A percentile compares a stretch with the other conserved stretches of the same genome.
Evolutionary conservation across 1,140 invertebrate species (phyloP).

Genomic region (Drosophila biarmipes): DNA sequence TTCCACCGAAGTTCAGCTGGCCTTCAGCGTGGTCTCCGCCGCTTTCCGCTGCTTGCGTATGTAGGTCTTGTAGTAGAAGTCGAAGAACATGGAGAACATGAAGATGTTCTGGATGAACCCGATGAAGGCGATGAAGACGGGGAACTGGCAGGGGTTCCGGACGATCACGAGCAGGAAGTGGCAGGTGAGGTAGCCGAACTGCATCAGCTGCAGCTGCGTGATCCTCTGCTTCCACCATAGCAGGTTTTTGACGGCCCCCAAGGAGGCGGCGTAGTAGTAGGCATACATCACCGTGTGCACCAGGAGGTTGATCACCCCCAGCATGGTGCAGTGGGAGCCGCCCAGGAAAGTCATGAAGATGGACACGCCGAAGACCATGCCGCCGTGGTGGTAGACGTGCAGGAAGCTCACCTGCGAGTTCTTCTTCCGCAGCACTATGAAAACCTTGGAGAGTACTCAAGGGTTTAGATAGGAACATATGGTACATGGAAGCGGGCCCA

Average conservation of each 20-base stretch:
- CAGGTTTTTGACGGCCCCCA: slow-evolving; percentile 80
- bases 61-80: slow-evolving; percentile 78
- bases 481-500: neutral
- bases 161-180: slow-evolving; percentile 85
- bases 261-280: slow-evolving; percentile 72
- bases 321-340: slow-evolving; percentile 84
- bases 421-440: slow-evolving; percentile 93
- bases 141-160: slow-evolving; percentile 66
- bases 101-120: slow-evolving; percentile 75
- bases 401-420: slow-evolving; percentile 92
- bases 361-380: slow-evolving; percentile 87
- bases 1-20: slow-evolving; percentile 39
- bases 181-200: slow-evolving; percentile 86
- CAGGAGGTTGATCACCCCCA: slow-evolving; percentile 75
- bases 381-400: slow-evolving; percentile 93
- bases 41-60: slow-evolving; percentile 34
- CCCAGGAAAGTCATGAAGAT: slow-evolving; percentile 85
- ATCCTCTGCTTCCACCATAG: slow-evolving; percentile 82
- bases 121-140: slow-evolving; percentile 59
- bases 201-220: slow-evolving; percentile 71
- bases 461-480: neutral
- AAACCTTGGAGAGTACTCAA: slow-evolving; percentile 85
- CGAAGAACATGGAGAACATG: slow-evolving; percentile 80
- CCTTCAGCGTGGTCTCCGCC: slow-evolving; percentile 21
- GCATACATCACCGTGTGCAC: slow-evolving; percentile 79